A percentile compares a stretch with the other conserved stretches of the same genome.
Conservation (phyloP, 2,888 invertebrate genomes). For the Leptura quadrifasciata region DNA sequence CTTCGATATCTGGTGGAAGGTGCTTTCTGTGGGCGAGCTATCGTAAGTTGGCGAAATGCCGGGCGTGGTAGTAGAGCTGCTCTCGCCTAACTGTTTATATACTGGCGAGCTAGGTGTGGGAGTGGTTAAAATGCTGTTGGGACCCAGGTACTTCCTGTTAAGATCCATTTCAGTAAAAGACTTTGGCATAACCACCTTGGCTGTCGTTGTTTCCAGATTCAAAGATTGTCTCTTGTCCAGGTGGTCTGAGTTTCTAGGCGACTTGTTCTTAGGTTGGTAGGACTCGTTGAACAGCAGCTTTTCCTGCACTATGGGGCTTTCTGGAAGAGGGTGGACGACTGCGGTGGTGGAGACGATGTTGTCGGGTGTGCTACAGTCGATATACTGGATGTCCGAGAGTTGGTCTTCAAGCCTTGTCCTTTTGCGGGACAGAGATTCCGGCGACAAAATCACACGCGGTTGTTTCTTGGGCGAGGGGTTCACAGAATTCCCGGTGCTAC, state of each 20-base stretch:
- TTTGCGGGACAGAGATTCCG: constrained; percentile 77
- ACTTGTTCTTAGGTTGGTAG: constrained; percentile 71
- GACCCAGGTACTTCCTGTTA: constrained; percentile 60
- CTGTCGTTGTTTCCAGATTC: constrained; percentile 64
- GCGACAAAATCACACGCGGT: constrained; percentile 75
- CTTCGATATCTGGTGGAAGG: constrained; percentile 54
- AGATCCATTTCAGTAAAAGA: constrained; percentile 70
- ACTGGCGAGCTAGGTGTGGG: constrained; percentile 70
- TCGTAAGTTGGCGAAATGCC: constrained; percentile 66
- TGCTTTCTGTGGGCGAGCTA: constrained; percentile 58
- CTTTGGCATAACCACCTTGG: constrained; percentile 63
- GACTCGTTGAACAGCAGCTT: constrained; percentile 58
- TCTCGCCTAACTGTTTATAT: constrained; percentile 69
- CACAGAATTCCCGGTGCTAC: constrained; percentile 75
- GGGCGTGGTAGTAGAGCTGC: constrained; percentile 69
- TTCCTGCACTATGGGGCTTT: constrained; percentile 49
- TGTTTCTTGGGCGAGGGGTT: constrained; percentile 81
- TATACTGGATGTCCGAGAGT: constrained; percentile 86
- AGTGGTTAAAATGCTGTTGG: constrained; percentile 64
- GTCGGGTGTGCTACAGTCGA: constrained; percentile 86
- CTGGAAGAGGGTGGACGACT: constrained; percentile 66
- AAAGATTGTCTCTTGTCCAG: constrained; percentile 69
- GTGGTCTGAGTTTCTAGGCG: constrained; percentile 69
- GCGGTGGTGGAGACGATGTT: constrained; percentile 73
- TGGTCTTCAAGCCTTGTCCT: constrained; percentile 86